Base-by-base conservation (phyloP, 2,113 vertebrate species). In the Nanger granti region DNA sequence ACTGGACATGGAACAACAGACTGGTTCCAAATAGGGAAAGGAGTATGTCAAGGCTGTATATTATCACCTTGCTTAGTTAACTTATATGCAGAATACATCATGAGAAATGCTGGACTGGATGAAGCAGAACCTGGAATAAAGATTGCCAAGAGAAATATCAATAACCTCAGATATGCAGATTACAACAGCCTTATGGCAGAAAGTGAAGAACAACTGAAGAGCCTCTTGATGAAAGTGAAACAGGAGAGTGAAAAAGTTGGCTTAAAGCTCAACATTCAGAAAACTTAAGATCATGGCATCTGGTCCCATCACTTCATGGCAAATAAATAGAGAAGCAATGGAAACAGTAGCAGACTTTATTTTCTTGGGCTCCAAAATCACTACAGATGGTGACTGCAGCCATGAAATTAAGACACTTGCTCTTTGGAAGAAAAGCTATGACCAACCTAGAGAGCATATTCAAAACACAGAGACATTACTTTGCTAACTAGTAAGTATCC, bases 21-120 rank as follows among this genome's bases (percentile, higher is more conserved):
- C 6, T 73, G 66, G 0, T 37, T 73, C n/a, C 66, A 73, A 73
- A 73, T 73, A 0, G 0, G 8, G 18, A 73, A 37, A 37, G 66
- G 18, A 73, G 66, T 37, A 37, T 37, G 18, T 37, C n/a, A 73
- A 73, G 20, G 20, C n/a, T 73, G 20, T 37, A 6, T 37, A 24
- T 73, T 73, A 8, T 73, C n/a, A 37, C n/a, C 20, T 20, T 73
- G n/a, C 66, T 37, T 69, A 37, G 24, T 73, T 73, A 24, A 37
- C n/a, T 37, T 73, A 37, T 37, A 73, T 73, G 18, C 9, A 37
- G 34, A 73, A 20, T 37, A 24, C 66, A 73, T 37, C n/a, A 73
- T 37, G n/a, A 73, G 66, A 73, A 73, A 73, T 37, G 66, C n/a
- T 37, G 20, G n/a, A 5, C 9, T 73, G 18, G n/a, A 37, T 37